These are phyloP conservation scores for Eciton burchellii DNA, from an alignment of 1,140 invertebrate species.

Conservation along the genomic window DNA sequence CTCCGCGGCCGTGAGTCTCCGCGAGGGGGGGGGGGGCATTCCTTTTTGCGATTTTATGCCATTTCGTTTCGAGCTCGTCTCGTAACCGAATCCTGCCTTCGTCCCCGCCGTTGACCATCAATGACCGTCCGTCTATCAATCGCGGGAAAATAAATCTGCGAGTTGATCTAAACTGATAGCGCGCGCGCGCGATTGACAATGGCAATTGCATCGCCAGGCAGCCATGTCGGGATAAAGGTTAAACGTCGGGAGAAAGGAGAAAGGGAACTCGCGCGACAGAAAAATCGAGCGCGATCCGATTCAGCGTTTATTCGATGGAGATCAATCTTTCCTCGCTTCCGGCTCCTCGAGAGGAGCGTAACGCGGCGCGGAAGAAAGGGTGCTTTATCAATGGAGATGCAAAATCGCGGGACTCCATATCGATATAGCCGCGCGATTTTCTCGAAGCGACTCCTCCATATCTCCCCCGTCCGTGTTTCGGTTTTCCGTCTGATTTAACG, in stretches of 20 bases:
- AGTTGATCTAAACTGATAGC: conserved; percentile 78
- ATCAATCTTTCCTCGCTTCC: conserved; percentile 52
- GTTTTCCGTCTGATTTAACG: conserved; percentile 66
- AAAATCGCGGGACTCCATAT: conserved; percentile 50
- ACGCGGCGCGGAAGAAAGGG: conserved; percentile 3
- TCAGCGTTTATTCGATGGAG: conserved; percentile 57
- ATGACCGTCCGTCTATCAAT: conserved; percentile 77
- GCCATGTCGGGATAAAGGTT: conserved; percentile 73
- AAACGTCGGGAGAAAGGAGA: too few species aligned
- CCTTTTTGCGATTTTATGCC: conserved; percentile 68
- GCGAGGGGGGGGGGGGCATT: conserved; percentile 19
- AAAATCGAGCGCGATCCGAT: conserved; percentile 41
- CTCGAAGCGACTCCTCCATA: conserved; percentile 45
- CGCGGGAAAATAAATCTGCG: conserved; percentile 77
- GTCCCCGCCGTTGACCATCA: conserved; percentile 32
- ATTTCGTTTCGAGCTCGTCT: conserved; percentile 73
- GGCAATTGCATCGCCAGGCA: conserved; percentile 79
- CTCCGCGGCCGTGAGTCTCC: conserved; percentile 41
- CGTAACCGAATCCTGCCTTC: conserved; percentile 42
- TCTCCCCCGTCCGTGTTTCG: conserved; percentile 1
- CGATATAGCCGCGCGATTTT: conserved; percentile 47
- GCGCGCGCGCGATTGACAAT: conserved; percentile 80
- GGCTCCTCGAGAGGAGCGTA: not conserved
- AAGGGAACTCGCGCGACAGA: conserved; percentile 28
- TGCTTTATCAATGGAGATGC: conserved; percentile 68